phyloP scores from a whole-genome alignment of 2,113 vertebrate genomes.

The Cyanoderma ruficeps region DNA sequence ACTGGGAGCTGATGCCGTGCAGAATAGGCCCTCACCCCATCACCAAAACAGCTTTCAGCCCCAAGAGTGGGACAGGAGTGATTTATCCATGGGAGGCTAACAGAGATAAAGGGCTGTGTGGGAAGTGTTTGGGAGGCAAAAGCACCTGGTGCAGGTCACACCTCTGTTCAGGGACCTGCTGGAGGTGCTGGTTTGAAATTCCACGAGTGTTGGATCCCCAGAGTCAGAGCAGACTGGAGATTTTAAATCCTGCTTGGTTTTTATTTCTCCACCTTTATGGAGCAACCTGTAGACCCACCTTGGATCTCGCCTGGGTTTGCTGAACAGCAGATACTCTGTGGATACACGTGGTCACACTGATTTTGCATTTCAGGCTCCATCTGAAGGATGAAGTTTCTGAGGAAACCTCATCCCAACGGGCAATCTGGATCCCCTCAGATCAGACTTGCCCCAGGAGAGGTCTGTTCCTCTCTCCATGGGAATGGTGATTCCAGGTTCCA shows the following conservation, averaged over 20 bases:
- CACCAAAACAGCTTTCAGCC: not conserved
- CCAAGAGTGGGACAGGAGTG: not conserved
- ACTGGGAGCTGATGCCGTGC: not conserved
- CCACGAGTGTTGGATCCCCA: not conserved
- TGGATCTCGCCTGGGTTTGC: not conserved
- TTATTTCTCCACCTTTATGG: not conserved
- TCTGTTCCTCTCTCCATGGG: not conserved
- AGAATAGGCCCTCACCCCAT: not conserved
- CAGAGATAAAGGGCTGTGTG: not conserved
- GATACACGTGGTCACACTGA: not conserved
- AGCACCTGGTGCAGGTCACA: not conserved
- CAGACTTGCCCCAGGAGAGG: not conserved
- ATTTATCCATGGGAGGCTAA: not conserved
- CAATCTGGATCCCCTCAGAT: accelerated
- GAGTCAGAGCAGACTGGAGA: not conserved
- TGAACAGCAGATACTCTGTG: not conserved
- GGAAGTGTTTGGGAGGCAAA: not conserved
- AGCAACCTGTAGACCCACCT: not conserved
- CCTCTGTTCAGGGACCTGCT: not conserved
- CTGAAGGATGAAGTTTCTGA: not conserved
- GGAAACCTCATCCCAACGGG: not conserved
- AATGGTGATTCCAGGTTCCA: not conserved
- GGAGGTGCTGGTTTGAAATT: not conserved
- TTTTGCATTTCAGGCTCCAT: not conserved
- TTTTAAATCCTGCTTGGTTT: not conserved